Evolutionary conservation across 2,113 vertebrate genomes (phyloP).

Genomic region (Rhegmatorhina hoffmannsi): DNA sequence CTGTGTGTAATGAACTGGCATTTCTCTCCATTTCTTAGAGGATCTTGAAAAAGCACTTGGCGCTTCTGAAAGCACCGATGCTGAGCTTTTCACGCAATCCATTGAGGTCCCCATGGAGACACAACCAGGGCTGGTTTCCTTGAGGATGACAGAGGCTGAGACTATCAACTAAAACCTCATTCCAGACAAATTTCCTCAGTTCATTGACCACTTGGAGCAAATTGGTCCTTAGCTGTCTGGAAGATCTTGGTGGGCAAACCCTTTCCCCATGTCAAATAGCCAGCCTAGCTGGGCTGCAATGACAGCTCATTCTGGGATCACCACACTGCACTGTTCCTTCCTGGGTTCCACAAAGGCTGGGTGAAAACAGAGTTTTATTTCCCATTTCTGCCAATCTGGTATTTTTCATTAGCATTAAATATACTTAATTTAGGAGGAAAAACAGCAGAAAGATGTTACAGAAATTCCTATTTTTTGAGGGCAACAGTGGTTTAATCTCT

Average conservation of each 20-base stretch:
- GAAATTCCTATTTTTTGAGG: background rate
- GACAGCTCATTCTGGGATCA: background rate
- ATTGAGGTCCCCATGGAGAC: rapidly evolving
- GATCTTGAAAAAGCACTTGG: background rate
- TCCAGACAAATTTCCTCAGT: background rate
- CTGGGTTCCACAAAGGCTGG: background rate
- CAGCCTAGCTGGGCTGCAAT: background rate
- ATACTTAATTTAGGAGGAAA: background rate
- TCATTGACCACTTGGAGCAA: background rate
- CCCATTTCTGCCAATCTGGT: background rate
- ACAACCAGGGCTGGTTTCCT: background rate
- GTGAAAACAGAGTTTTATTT: background rate
- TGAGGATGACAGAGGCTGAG: background rate
- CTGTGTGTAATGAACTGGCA: background rate
- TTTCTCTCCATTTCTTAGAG: conserved; percentile 8
- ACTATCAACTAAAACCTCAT: background rate
- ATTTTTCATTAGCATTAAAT: background rate
- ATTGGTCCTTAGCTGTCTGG: background rate
- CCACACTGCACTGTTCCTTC: background rate
- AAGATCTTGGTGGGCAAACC: background rate
- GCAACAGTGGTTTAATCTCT: background rate
- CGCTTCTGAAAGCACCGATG: background rate
- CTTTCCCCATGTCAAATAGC: background rate
- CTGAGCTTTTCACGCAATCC: background rate
- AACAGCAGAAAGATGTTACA: background rate